Base-by-base conservation (phyloP, 2,113 vertebrate species). In the Chaetorhynchus papuensis region DNA sequence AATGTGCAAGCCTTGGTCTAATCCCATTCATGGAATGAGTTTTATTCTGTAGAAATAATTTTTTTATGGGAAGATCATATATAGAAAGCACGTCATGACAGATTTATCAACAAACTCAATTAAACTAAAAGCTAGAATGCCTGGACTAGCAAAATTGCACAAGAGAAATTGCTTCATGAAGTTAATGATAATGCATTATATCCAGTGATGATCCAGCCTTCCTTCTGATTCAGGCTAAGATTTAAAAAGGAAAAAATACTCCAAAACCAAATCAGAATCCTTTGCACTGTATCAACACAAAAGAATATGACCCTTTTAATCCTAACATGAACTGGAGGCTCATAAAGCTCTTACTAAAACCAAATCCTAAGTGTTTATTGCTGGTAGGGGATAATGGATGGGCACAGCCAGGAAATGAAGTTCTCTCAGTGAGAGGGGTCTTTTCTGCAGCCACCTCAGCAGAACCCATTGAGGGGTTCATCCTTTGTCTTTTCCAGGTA, bases 31-130 rank as follows among this genome's bases (percentile, higher is more conserved):
- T 16, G 30, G 21, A 59, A 37, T 47, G 27, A 89, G 63, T 83
- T 85, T 95, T 87, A 27, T 83, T 42, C 61, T 6, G 3, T n/a
- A 87, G n/a, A 82, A 95, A 65, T 83, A 56, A 1, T 53, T 60
- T 71, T 93, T 90, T 87, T 42, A 45, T 50, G 39, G 72, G 64
- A 88, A 81, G 59, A 90, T 75, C 54, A 17, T 74, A 47, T 56
- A 72, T 49, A 87, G 66, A 83, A 88, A 92, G 72, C n/a, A 33
- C 72, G 50, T 60, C 84, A 77, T 69, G 87, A 65, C 70, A 94
- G 83, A 97, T 95, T 95, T 91, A 96, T 94, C 94, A 96, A 94
- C 76, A 93, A 90, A 93, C 87, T 83, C 87, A 96, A 96, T 94
- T 96, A 95, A 93, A 86, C 76, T 93, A 96, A 96, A 94, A 96